Evolutionary conservation across 1,140 invertebrate genomes (phyloP).

Genomic region (Halyomorpha halys): DNA sequence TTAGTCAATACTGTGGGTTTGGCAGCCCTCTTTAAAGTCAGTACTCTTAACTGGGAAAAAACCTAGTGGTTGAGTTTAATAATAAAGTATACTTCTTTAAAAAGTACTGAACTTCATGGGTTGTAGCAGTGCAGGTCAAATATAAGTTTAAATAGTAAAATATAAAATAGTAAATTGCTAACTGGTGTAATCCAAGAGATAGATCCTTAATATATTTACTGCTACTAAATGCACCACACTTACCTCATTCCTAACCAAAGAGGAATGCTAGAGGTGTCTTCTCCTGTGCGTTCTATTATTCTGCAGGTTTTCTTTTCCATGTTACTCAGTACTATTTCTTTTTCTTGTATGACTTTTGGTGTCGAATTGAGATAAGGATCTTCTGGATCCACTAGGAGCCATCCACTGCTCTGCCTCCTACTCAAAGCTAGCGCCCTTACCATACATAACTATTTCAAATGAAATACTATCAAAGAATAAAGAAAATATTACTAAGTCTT

Average conservation of each 20-base stretch:
- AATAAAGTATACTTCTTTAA: no score
- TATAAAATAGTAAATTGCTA: no score
- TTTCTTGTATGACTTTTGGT: not conserved
- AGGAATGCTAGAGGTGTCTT: not conserved
- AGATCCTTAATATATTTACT: no score
- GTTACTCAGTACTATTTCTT: not conserved
- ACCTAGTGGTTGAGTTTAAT: no score
- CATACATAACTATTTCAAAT: constrained; percentile 3
- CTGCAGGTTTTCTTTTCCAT: not conserved
- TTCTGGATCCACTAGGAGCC: constrained; percentile 1
- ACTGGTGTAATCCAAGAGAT: no score
- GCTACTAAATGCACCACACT: no score
- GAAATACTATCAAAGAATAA: not conserved
- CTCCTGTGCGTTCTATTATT: not conserved
- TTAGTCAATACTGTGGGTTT: no score
- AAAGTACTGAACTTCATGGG: no score
- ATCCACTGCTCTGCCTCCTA: not conserved
- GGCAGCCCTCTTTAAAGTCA: no score
- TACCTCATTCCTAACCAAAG: constrained; percentile 13
- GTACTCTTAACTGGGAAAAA: no score
- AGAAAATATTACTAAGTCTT: not conserved
- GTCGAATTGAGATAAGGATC: not conserved
- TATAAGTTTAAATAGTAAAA: no score
- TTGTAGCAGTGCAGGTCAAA: no score
- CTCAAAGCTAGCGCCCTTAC: not conserved